Evolutionary conservation across 1,140 invertebrate genomes (phyloP), one percentile per base, ranked within the genome.

Genomic region (Tribolium madens): DNA sequence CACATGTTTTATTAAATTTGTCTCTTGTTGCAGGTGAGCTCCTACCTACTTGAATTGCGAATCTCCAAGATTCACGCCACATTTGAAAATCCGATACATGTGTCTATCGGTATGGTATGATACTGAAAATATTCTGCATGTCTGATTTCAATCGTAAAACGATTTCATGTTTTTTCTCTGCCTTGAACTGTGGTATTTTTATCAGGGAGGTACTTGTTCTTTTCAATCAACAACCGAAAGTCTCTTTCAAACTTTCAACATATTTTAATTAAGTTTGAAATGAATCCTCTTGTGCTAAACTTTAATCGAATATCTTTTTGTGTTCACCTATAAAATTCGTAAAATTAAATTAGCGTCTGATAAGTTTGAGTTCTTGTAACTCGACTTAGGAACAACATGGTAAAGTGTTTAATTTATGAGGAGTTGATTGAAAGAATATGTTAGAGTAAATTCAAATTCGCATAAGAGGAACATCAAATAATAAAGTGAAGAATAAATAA

Each of bases 1-100:
- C 57, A 33, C 47, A 74, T 77, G 71, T 77, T 77, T 77, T 77
- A 77, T 77, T 77, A 77, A 77, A 77, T 77, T 77, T 77, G 69
- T 76, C 48, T 76, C 68, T 72, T 71, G 75, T 72, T 76, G 64
- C 50, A 76, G 75, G 75, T 76, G 72, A 77, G 76, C 21, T 21
- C 17, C 15, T 46, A 64, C 57, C 76, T 77, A 74, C 57, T 77
- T 77, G 76, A 77, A 77, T 77, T 77, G 48, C 75, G 75, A 71
- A 76, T 71, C 75, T 53, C 14, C n/a, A 13, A 47, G 75, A 71
- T 71, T 76, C 33, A 70, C 64, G 74, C 33, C 53, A 76, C 47
- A 76, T 76, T 76, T 76, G 48, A 76, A 76, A 72, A 76, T 76
- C 75, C 36, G 52, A 75, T 75, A 75, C 48, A 50, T 57, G 71